These are phyloP conservation scores for Xiphorhynchus erythropygius DNA, from an alignment of 2,797 vertebrate species.

Conservation along the genomic window DNA sequence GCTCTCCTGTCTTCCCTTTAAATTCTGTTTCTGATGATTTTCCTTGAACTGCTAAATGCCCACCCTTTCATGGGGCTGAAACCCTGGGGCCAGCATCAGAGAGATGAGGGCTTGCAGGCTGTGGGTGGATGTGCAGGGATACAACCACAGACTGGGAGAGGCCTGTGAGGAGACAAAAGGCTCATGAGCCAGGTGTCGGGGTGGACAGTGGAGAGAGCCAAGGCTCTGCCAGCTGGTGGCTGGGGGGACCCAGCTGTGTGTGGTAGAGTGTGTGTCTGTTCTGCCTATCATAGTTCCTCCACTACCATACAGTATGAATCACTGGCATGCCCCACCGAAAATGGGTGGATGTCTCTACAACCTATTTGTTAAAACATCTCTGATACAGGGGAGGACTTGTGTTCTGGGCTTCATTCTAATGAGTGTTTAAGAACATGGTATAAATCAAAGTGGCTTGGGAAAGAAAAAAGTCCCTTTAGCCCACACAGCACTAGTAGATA, in stretches of 20 bases:
- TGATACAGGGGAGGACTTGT: not conserved
- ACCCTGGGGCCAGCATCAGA: fast-evolving
- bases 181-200: fast-evolving
- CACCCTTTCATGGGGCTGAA: fast-evolving
- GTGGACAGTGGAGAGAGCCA: not conserved
- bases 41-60: fast-evolving
- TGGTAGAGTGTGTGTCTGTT: not conserved
- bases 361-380: not conserved
- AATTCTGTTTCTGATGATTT: not conserved
- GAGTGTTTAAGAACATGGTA: not conserved
- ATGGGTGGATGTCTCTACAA: fast-evolving
- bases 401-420: not conserved
- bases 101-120: fast-evolving
- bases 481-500: not conserved
- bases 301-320: not conserved
- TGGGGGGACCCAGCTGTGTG: not conserved
- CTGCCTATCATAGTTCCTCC: not conserved
- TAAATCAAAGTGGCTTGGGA: not conserved
- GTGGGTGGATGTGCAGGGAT: fast-evolving
- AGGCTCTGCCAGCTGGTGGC: not conserved
- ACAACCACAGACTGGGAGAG: fast-evolving
- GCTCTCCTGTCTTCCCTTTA: not conserved
- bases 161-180: fast-evolving
- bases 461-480: not conserved
- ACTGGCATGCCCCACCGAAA: not conserved